A percentile compares a stretch with the other conserved stretches of the same genome.
phyloP scores from a whole-genome alignment of 2,888 invertebrate species.

The Kuschelorhynchus macadamiae region DNA sequence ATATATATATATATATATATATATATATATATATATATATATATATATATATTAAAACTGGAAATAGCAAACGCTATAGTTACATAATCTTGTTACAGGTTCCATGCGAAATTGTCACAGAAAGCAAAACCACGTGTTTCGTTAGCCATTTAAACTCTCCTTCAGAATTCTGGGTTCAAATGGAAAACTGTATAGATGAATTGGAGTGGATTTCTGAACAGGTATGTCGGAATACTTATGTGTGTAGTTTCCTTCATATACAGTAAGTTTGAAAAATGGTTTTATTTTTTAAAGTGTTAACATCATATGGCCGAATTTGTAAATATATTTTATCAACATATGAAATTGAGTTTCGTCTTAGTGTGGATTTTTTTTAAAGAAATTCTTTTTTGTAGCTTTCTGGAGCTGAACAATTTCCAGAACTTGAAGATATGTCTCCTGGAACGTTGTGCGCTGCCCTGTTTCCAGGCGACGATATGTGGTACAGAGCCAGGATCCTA shows the following conservation, averaged over 20 bases:
- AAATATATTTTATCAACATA: too few relatives aligned
- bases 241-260: too few relatives aligned
- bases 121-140: slow-evolving; percentile 72
- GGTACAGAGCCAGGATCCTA: slow-evolving; percentile 78
- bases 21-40: too few relatives aligned
- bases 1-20: too few relatives aligned
- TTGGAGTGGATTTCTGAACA: slow-evolving; percentile 76
- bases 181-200: slow-evolving; percentile 74
- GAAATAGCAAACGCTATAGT: too few relatives aligned
- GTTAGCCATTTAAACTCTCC: slow-evolving; percentile 79
- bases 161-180: slow-evolving; percentile 82
- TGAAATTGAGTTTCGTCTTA: too few relatives aligned
- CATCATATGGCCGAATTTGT: too few relatives aligned
- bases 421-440: slow-evolving; percentile 71
- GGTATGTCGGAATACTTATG: slow-evolving; percentile 36
- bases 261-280: too few relatives aligned
- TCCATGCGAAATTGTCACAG: slow-evolving; percentile 44
- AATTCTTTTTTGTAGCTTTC: slow-evolving; percentile 65
- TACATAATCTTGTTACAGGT: slow-evolving; percentile 29
- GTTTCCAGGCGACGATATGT: slow-evolving; percentile 76
- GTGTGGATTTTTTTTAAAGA: too few relatives aligned
- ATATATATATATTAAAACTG: too few relatives aligned
- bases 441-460: slow-evolving; percentile 77
- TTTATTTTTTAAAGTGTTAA: too few relatives aligned
- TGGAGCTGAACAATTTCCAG: slow-evolving; percentile 70